Base-by-base conservation (phyloP, 1,140 invertebrate genomes). In the Asbolus verrucosus region DNA sequence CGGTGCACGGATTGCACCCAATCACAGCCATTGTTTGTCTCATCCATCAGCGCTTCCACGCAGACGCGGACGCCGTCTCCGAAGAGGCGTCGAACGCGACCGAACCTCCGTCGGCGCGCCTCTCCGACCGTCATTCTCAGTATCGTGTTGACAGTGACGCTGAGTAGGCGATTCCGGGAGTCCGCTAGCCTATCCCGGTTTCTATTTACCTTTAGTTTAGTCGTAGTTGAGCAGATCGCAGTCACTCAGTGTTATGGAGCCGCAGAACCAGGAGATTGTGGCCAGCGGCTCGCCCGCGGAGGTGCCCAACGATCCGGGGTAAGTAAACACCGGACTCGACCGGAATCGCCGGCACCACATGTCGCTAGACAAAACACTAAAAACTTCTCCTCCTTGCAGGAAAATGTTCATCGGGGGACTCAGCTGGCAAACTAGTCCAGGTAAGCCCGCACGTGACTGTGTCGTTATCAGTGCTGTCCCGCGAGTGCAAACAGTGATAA, bases 371-470 rank as follows among this genome's bases (percentile, higher is more conserved):
- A 6, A 13, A 5, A 21, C 50, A 30, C 66, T 71, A 62, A 69
- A 60, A 24, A 21, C 33, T 72, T 36, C 41, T 67, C 73, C 76
- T 85, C 87, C 82, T 93, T 94, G 77, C 88, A 97, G 96, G 87
- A 99, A 99, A 94, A 98, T 99, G 96, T 99, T 99, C 90, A 96
- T 99, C 87, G 97, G 97, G 81, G 97, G 97, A 78, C 90, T 99
- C 78, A 98, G 95, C 87, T 98, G 97, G 96, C 96, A 98, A 88
- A 99, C 97, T 80, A 97, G 96, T 89, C 95, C 96, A 91, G 97
- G 95, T 98, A 90, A 91, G 91, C 39, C 54, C 5, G 19, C 65
- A 65, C 54, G 67, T 60, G 54, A 46, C 62, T 33, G 39, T 21
- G 19, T 61, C 14, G 36, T 62, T 62, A 63, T 63, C 61, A 63